A percentile compares a stretch with the other conserved stretches of the same genome.
Evolutionary conservation across 2,113 vertebrate genomes (phyloP).

Genomic region (Oceanodroma tethys): DNA sequence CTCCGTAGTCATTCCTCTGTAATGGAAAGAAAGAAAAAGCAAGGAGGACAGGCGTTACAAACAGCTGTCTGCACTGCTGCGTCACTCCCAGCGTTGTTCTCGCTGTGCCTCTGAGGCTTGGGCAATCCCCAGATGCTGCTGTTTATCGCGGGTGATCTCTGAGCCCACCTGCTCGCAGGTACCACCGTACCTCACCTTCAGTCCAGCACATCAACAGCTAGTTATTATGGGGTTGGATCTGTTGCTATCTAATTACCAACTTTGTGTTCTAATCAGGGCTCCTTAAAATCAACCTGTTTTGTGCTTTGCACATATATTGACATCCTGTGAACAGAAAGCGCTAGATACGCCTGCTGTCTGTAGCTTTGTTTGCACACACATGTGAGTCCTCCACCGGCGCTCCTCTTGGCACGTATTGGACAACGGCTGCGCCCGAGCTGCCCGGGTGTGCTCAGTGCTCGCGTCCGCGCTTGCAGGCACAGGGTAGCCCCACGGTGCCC

Average conservation of each 20-base stretch:
- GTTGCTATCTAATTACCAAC: not conserved
- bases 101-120: fast-evolving
- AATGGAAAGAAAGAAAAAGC: not conserved
- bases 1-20: fast-evolving
- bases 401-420: not conserved
- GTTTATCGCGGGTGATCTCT: not conserved
- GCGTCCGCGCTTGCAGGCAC: not conserved
- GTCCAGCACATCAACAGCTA: not conserved
- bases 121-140: not conserved
- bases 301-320: fast-evolving
- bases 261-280: not conserved
- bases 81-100: not conserved
- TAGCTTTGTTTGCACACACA: not conserved
- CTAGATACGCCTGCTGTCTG: not conserved
- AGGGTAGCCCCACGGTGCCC: not conserved
- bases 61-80: not conserved
- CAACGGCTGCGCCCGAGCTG: not conserved
- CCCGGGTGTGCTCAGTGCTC: not conserved
- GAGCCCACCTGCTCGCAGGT: not conserved
- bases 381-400: not conserved
- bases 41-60: not conserved
- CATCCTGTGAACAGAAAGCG: not conserved
- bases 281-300: too few species aligned
- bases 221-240: not conserved
- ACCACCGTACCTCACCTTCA: not conserved